Conservation (phyloP, 2,888 invertebrate species). For the Amiota communis region DNA sequence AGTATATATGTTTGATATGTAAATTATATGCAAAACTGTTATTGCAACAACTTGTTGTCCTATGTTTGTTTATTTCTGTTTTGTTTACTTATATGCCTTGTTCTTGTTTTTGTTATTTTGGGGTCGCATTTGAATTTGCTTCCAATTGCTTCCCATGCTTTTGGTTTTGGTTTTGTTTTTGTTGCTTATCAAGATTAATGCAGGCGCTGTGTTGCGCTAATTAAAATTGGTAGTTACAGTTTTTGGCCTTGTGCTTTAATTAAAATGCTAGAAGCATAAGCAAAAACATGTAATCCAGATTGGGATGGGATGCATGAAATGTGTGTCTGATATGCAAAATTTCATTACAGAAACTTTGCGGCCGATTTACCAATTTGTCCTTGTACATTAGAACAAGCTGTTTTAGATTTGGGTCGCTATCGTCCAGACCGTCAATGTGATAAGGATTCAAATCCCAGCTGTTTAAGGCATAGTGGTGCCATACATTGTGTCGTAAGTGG, state of each 20-base stretch:
- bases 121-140: too few species aligned
- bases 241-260: slow-evolving; percentile 27
- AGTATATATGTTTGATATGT: background rate
- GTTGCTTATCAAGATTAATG: background rate
- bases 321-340: background rate
- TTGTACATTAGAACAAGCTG: slow-evolving; percentile 91
- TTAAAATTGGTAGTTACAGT: background rate
- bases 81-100: background rate
- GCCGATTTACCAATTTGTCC: slow-evolving; percentile 90
- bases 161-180: too few species aligned
- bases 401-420: slow-evolving; percentile 92
- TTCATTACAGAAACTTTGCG: slow-evolving; percentile 83
- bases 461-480: slow-evolving; percentile 90
- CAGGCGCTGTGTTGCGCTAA: background rate
- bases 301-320: background rate
- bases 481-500: slow-evolving; percentile 94
- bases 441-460: slow-evolving; percentile 90
- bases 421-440: slow-evolving; percentile 93
- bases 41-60: background rate
- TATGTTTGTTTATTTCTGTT: background rate
- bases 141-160: too few species aligned
- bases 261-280: slow-evolving; percentile 22
- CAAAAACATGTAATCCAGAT: background rate
- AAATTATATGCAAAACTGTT: background rate
- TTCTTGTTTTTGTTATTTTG: background rate